Evolutionary conservation across 2,113 vertebrate species (phyloP).

Genomic region (Neoarius graeffei): DNA sequence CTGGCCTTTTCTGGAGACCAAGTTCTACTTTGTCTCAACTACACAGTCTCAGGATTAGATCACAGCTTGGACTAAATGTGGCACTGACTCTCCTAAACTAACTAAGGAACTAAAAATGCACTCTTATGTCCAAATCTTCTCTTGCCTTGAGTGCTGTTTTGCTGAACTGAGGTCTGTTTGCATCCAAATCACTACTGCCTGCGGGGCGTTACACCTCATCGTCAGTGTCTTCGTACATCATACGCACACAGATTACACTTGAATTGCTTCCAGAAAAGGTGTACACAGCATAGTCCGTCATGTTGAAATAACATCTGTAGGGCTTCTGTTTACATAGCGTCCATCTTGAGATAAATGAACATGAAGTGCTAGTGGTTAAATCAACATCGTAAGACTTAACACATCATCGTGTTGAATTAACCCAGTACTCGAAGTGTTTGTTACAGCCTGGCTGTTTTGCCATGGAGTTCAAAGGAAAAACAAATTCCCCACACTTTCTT

Average conservation of each 20-base stretch:
- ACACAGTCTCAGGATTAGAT: background rate
- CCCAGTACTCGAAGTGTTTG: background rate
- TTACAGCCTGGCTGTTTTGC: background rate
- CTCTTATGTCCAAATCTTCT: background rate
- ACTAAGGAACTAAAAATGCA: background rate
- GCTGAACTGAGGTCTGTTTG: slow-evolving; percentile 32
- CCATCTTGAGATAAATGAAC: background rate
- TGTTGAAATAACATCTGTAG: background rate
- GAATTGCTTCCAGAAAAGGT: slow-evolving; percentile 2
- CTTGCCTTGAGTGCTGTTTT: slow-evolving; percentile 19
- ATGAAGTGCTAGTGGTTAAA: background rate
- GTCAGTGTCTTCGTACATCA: slow-evolving; percentile 12
- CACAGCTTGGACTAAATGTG: background rate
- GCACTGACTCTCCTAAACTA: background rate
- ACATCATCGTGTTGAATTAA: background rate
- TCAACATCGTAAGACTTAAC: background rate
- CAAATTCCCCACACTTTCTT: background rate
- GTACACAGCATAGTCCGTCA: background rate
- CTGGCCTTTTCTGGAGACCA: slow-evolving; percentile 1
- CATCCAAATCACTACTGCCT: slow-evolving; percentile 21
- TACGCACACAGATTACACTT: background rate
- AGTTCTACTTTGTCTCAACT: background rate
- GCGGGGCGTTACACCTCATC: slow-evolving; percentile 24
- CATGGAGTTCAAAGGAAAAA: background rate
- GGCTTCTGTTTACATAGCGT: background rate